phyloP scores from a whole-genome alignment of 2,888 invertebrate species.

The Trachelus stipa region DNA sequence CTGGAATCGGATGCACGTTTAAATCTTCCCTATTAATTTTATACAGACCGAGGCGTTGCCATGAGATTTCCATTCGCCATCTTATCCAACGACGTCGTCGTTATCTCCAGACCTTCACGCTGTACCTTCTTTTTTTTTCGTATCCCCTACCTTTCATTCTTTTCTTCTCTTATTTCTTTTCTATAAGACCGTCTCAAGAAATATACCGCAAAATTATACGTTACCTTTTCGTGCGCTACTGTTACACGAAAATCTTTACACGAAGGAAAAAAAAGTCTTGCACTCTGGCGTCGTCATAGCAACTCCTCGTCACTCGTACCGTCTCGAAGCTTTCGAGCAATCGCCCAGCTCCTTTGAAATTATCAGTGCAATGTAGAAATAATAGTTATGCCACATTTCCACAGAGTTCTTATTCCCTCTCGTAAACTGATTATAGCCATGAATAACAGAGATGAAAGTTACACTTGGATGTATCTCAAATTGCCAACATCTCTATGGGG shows the following conservation, averaged over 20 bases:
- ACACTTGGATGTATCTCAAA: background rate
- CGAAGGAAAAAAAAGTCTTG: background rate
- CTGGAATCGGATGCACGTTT: constrained; percentile 52
- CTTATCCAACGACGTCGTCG: background rate
- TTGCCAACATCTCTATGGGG: background rate
- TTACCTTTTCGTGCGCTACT: background rate
- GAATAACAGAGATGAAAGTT: constrained; percentile 27
- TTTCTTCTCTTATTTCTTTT: background rate
- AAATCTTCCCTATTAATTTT: constrained; percentile 54
- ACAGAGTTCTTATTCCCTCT: constrained; percentile 5
- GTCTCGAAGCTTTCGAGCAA: background rate
- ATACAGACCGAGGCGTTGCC: constrained; percentile 45
- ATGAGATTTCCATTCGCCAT: background rate
- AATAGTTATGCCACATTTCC: background rate
- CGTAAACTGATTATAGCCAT: constrained; percentile 41
- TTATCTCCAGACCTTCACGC: background rate
- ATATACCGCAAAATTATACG: background rate
- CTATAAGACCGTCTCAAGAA: background rate
- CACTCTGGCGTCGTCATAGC: background rate
- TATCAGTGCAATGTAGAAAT: background rate
- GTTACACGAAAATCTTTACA: background rate
- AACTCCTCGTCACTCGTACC: background rate
- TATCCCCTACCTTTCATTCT: background rate
- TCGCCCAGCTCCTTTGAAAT: background rate
- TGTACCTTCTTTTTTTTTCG: background rate